Conservation (phyloP, 2,888 invertebrate species). For the Plutella xylostella region DNA sequence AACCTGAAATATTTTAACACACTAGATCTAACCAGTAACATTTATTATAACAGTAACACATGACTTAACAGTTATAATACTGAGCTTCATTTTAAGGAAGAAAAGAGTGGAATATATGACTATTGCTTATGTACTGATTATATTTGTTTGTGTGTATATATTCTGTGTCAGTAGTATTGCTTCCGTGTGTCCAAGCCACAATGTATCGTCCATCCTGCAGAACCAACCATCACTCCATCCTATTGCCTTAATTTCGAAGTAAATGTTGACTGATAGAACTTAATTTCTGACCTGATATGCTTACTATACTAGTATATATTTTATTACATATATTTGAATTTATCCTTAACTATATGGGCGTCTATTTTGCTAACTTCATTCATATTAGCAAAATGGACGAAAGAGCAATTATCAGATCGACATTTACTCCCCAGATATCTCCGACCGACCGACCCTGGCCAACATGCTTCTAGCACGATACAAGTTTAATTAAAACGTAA, state of each 20-base stretch:
- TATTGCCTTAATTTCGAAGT: constrained; percentile 25
- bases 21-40: constrained; percentile 25
- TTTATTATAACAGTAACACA: constrained; percentile 6
- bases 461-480: too few relatives aligned
- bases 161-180: constrained; percentile 33
- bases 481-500: too few relatives aligned
- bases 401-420: constrained; percentile 8
- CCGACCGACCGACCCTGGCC: too few relatives aligned
- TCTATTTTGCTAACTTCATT: not conserved
- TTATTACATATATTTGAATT: not conserved
- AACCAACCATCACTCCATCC: constrained; percentile 51
- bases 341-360: not conserved
- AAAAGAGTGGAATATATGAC: constrained; percentile 39
- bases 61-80: constrained; percentile 49
- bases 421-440: constrained; percentile 10
- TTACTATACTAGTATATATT: not conserved
- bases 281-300: not conserved
- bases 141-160: not conserved
- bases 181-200: constrained; percentile 61
- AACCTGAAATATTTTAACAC: constrained; percentile 10
- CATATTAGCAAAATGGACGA: too few relatives aligned
- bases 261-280: constrained; percentile 33
- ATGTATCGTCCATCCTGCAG: constrained; percentile 51
- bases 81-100: constrained; percentile 32
- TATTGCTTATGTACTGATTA: constrained; percentile 17